A percentile compares a stretch with the other conserved stretches of the same genome.
Conservation (phyloP, 2,113 vertebrate species). For the Oncorhynchus clarkii region DNA sequence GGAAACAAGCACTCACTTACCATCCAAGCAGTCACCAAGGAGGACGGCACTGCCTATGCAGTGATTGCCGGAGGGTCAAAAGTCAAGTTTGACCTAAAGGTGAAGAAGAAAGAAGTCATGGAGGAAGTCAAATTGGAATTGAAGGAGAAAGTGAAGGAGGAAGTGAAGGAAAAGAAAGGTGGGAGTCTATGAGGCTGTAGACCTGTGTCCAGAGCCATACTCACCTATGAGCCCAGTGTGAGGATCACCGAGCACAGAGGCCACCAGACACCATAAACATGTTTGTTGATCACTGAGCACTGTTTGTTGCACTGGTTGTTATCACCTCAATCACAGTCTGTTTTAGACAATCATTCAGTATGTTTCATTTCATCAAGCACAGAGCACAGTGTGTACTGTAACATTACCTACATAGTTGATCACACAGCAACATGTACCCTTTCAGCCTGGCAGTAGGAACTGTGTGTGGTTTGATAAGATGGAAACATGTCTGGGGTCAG, state of each 20-base stretch:
- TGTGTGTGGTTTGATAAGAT: conserved; percentile 3
- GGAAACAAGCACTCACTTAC: conserved; percentile 84
- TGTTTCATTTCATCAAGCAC: conserved; percentile 4
- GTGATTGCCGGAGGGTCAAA: conserved; percentile 90
- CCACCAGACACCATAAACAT: not conserved
- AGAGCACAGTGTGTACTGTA: not conserved
- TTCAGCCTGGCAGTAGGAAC: conserved; percentile 18
- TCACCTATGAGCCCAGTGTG: conserved; percentile 12
- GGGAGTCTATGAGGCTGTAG: conserved; percentile 33
- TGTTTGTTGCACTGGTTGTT: not conserved
- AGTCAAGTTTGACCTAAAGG: conserved; percentile 96
- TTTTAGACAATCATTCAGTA: conserved; percentile 17
- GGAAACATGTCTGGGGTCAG: not conserved
- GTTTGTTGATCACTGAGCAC: conserved; percentile 32
- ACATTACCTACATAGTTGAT: no score
- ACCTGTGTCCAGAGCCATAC: conserved; percentile 18
- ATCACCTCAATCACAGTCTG: not conserved
- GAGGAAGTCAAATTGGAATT: not conserved
- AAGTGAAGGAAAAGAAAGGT: no score
- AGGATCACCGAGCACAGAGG: conserved; percentile 31
- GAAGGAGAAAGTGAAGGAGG: not conserved
- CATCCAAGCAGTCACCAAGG: conserved; percentile 70
- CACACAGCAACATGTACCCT: conserved; percentile 9
- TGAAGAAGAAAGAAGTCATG: conserved; percentile 82
- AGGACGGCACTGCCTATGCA: conserved; percentile 84